Conservation (phyloP, 2,888 invertebrate genomes). For the Hypselothyrea guttata region DNA sequence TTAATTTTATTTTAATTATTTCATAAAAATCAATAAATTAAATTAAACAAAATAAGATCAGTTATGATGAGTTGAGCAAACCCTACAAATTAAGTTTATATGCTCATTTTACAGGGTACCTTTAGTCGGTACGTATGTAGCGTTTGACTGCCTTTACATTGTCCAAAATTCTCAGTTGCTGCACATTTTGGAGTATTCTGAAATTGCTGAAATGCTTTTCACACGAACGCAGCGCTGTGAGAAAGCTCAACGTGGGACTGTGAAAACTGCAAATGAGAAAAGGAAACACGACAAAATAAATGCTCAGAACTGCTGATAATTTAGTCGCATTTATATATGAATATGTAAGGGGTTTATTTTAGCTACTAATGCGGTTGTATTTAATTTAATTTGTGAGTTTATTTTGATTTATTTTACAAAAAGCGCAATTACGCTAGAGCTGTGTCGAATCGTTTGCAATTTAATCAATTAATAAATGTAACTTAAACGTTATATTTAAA, state of each 20-base stretch:
- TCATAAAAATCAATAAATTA: too few species aligned
- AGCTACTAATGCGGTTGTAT: too few species aligned
- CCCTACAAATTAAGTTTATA: too few species aligned
- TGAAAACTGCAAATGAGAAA: constrained; percentile 40
- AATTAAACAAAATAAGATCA: too few species aligned
- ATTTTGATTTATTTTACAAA: too few species aligned
- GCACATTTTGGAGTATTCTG: constrained; percentile 49
- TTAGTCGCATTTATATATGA: constrained; percentile 15
- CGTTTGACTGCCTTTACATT: constrained; percentile 43
- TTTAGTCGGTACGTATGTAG: neutral
- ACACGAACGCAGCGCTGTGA: constrained; percentile 69
- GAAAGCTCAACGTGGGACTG: constrained; percentile 65
- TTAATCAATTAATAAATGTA: too few species aligned
- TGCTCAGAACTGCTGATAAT: constrained; percentile 17
- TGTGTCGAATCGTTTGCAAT: too few species aligned
- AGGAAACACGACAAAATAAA: neutral
- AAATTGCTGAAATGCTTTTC: constrained; percentile 74
- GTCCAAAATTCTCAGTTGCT: constrained; percentile 60
- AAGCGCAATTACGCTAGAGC: too few species aligned
- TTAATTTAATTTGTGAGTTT: constrained; percentile 46
- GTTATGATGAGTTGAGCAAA: too few species aligned
- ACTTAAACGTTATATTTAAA: too few species aligned
- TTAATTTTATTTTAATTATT: too few species aligned
- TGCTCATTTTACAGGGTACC: constrained; percentile 16
- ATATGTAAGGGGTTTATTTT: neutral